Evolutionary conservation across 2,888 invertebrate species (phyloP), one percentile per base, ranked within the genome.

Genomic region (Eumerus sabulonum): DNA sequence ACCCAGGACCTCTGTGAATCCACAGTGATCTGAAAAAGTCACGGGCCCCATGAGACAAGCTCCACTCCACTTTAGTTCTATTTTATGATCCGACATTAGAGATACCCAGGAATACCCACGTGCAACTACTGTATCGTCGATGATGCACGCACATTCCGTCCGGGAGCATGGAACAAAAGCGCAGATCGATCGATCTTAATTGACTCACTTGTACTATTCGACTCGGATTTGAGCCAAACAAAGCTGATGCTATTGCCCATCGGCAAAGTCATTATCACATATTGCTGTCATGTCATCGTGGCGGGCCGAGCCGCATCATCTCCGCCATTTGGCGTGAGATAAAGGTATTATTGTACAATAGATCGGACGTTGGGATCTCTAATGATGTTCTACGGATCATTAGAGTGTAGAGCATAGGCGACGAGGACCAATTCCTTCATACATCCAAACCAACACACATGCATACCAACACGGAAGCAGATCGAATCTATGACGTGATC

Each of bases 271-370:
- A 79, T 79, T 79, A 79, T 70, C 79, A 70, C 79, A 70, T 70
- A 74, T 79, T 68, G 73, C 73, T 79, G 79, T 79, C 79, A 79
- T 79, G 73, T 79, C 74, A 63, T 70, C 73, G 70, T 64, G 27
- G 27, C 64, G 68, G 59, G 73, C 68, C 27, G 27, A 27, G 27
- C 7, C 27, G 51, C 76, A 67, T 63, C 60, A 73, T 68, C 63
- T 63, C 27, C 27, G 68, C 51, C 68, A 64, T 64, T 73, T 74
- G 64, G 74, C 70, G 79, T 70, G 73, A 79, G 68, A 64, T 70
- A 45, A 64, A 70, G 63, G 57, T 51, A 44, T 19, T 7, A 27
- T 27, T 27, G 27, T 27, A 27, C 27, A 27, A 27, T 57, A 38
- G 57, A 57, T 19, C 44, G 16, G 17, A 19, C 27, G 35, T 38